Evolutionary conservation across 2,797 vertebrate genomes (phyloP), one percentile per base, ranked within the genome.

Genomic region (Aotus griseimembra): DNA sequence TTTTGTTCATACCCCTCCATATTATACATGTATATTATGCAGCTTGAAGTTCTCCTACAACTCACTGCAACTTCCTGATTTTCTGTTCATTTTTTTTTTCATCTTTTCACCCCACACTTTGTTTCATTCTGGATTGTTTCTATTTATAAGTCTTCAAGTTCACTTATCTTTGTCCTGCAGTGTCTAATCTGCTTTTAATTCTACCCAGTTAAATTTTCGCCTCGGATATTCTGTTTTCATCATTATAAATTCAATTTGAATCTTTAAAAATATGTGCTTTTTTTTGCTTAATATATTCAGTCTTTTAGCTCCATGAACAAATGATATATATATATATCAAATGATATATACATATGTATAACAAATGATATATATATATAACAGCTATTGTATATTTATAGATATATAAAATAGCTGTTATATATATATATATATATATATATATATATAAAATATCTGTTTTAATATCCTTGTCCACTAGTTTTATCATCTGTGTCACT

Each of bases 61-160:
- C 44, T 81, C 15, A 86, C 8, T 36, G 36, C 9, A 39, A 39
- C 67, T 72, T 7, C 33, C 15, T 55, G 84, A 79, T 89, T 92
- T 14, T 58, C 17, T 58, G 24, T 77, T 87, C 30, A 84, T 6
- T 20, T 87, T 90, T 41, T 41, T 72, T 82, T 39, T n/a, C 15
- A 61, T 87, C 28, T 26, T 67, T 41, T 41, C 48, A 14, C 10
- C 7, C 30, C 24, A 24, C 7, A 33, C 4, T 57, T 39, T 88
- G 48, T 89, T 97, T 93, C 57, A 83, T 89, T 94, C 95, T 96
- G 41, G n/a, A 39, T 90, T 87, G 36, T 61, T 92, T 95, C 61
- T 93, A 4, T 93, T 89, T 19, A 52, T 79, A 58, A 70, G 12
- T 83, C 39, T 94, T 93, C 30, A 83, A 28, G 20, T 89, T 96